Evolutionary conservation across 2,797 vertebrate species (phyloP).

Genomic region (Myotis findleyi): DNA sequence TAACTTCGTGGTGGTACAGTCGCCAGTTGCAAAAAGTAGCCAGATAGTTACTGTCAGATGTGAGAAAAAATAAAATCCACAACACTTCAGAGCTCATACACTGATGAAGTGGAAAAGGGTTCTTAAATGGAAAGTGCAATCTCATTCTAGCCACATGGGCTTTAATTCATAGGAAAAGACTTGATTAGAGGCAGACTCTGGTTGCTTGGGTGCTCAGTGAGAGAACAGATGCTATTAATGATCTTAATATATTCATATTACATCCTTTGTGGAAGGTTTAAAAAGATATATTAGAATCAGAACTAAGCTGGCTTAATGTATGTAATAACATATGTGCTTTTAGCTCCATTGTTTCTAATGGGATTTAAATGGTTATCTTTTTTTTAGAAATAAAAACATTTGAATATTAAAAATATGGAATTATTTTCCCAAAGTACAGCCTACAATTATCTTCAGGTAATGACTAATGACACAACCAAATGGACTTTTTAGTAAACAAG

Average conservation of each 20-base stretch:
- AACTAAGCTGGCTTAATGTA: not conserved
- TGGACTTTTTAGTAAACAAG: conserved; percentile 9
- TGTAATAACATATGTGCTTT: conserved; percentile 37
- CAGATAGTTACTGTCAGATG: conserved; percentile 1
- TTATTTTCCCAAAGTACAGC: not conserved
- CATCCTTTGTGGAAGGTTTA: not conserved
- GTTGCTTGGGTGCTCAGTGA: not conserved
- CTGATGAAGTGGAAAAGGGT: not conserved
- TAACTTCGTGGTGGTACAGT: conserved; percentile 4
- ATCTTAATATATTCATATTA: conserved; percentile 3
- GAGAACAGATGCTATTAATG: conserved; percentile 41
- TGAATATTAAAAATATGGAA: conserved; percentile 12
- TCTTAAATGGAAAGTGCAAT: conserved; percentile 7
- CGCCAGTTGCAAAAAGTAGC: conserved; percentile 12
- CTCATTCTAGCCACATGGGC: not conserved
- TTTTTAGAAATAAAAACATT: not conserved
- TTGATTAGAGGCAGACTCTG: conserved; percentile 4
- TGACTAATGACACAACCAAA: not conserved
- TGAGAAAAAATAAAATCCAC: not conserved
- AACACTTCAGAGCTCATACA: conserved; percentile 3
- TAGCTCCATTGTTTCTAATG: conserved; percentile 17
- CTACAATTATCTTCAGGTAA: conserved; percentile 2
- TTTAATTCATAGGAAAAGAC: conserved; percentile 43
- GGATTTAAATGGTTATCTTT: not conserved
- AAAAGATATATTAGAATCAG: conserved; percentile 17